Base-by-base conservation (phyloP, 2,113 vertebrate genomes). In the Prionailurus bengalensis region DNA sequence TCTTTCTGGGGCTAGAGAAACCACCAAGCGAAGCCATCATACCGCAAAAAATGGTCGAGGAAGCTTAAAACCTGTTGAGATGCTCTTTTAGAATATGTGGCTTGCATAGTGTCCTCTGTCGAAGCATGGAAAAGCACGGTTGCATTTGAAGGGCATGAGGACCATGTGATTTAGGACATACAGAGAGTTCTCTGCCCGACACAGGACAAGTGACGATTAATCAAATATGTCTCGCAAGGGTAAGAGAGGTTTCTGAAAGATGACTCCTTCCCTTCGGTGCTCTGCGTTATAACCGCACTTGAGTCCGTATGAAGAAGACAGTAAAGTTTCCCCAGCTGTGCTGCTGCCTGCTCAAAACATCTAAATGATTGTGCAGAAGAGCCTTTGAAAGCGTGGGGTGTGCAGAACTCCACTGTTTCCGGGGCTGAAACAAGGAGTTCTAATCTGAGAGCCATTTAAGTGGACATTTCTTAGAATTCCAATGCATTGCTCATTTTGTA, bases 401-500 rank as follows among this genome's bases (percentile, higher is more conserved):
- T 66, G 13, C 70, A 58, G 39, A 39, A 48, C 65, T 70, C 63
- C 74, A 11, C 71, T 78, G 74, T 21, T 81, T 93, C 23, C 51
- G 78, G 36, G 51, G 17, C 85, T 90, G 53, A 85, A 87, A 83
- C 70, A 71, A 86, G 53, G 65, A 91, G 19, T 9, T 81, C 1
- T 81, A 81, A 91, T 83, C 63, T 42, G 58, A 79, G 25, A 88
- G 80, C 63, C 70, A 76, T 21, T 76, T 76, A 84, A 76, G 66
- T n/a, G 61, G 73, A 12, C 76, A 21, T n/a, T 88, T 84, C 33
- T 88, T 81, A 68, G 31, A 65, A 33, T 81, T 90, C 31, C n/a
- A 74, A 97, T 42, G 16, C 13, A 4, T 82, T 78, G 33, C 58
- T 97, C 51, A 79, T 91, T 96, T 97, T 96, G 45, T 91, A 92